Conservation (phyloP, 2,113 vertebrate species). For the Anoura caudifer region DNA sequence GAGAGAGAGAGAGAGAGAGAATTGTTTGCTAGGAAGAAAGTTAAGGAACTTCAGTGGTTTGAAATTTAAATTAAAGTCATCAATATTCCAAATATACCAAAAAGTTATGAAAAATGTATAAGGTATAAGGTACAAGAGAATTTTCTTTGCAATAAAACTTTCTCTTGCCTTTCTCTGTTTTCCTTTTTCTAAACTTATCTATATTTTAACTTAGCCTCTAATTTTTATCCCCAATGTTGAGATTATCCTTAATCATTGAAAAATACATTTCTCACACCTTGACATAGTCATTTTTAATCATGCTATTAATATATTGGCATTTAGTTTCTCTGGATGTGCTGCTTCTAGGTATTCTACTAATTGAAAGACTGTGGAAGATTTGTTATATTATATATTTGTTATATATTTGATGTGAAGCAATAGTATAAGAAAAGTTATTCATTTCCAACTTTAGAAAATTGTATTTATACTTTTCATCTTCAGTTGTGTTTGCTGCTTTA, state of each 20-base stretch:
- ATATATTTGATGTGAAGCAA: not conserved
- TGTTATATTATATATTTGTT: not conserved
- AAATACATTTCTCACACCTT: not conserved
- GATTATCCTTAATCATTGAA: not conserved
- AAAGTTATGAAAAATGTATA: not conserved
- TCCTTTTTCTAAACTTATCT: not conserved
- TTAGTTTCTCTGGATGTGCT: not conserved
- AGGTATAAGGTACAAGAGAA: not conserved
- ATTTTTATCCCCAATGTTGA: not conserved
- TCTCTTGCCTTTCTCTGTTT: not conserved
- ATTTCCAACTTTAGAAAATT: not conserved
- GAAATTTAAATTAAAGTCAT: not conserved
- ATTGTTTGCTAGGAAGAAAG: not conserved
- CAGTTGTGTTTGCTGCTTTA: not conserved
- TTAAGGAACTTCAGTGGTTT: not conserved
- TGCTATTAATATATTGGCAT: not conserved
- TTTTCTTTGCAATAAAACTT: not conserved
- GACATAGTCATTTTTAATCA: not conserved
- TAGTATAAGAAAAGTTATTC: not conserved
- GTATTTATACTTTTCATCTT: not conserved
- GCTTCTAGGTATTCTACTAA: slow-evolving; percentile 5
- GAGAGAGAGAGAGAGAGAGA: not conserved
- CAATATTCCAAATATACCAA: not conserved
- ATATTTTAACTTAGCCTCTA: not conserved
- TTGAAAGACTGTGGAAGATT: not conserved